Evolutionary conservation across 1,140 invertebrate genomes (phyloP).

Genomic region (Hormaphis cornu): DNA sequence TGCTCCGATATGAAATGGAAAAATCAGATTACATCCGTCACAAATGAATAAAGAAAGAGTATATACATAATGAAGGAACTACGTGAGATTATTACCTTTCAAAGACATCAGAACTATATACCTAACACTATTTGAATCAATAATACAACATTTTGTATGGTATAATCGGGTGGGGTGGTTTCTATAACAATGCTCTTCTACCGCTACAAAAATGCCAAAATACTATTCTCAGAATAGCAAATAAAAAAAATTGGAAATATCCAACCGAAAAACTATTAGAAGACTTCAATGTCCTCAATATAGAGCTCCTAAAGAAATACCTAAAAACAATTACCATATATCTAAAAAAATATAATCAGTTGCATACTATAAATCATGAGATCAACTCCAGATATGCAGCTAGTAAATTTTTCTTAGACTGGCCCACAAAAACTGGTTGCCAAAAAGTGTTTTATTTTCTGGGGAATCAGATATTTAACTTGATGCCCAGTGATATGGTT

Average conservation of each 20-base stretch:
- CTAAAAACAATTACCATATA: neutral
- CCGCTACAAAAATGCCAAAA: neutral
- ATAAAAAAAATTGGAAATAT: neutral
- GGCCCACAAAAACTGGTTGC: too few relatives aligned
- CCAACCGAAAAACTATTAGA: neutral
- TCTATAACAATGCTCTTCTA: neutral
- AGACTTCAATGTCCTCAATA: neutral
- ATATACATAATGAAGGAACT: neutral
- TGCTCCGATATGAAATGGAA: neutral
- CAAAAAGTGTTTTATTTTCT: too few relatives aligned
- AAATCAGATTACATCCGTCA: neutral
- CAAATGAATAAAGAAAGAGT: neutral
- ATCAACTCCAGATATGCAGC: neutral
- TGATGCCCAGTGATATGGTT: too few relatives aligned
- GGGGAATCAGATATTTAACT: too few relatives aligned
- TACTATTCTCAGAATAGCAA: neutral
- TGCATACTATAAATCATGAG: neutral
- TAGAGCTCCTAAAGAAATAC: neutral
- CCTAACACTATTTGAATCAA: too few relatives aligned
- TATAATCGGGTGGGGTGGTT: neutral
- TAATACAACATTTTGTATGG: neutral
- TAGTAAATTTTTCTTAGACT: neutral
- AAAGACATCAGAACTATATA: neutral
- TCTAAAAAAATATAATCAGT: neutral
- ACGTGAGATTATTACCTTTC: neutral